Evolutionary conservation across 2,888 invertebrate species (phyloP).

Genomic region (Andrena minutula): DNA sequence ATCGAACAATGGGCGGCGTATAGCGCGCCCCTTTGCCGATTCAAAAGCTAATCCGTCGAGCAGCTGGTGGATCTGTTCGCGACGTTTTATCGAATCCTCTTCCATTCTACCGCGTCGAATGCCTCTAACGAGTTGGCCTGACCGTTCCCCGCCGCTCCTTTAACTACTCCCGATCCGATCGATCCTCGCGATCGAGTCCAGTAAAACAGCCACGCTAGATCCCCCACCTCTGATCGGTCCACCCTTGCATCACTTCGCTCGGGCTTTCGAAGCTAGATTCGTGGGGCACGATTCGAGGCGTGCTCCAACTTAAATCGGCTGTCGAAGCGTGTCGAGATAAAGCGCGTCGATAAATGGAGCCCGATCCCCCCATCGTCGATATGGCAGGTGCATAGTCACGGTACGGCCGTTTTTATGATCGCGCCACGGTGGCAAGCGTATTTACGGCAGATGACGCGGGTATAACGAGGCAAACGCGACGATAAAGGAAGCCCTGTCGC

Average conservation of each 20-base stretch:
- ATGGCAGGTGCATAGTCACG: slow-evolving; percentile 58
- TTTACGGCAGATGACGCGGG: slow-evolving; percentile 18
- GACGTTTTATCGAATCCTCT: slow-evolving; percentile 29
- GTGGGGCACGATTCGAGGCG: slow-evolving; percentile 19
- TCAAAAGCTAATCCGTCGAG: slow-evolving; percentile 63
- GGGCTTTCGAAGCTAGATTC: neutral
- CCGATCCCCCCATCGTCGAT: slow-evolving; percentile 20
- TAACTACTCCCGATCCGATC: neutral
- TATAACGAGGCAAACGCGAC: slow-evolving; percentile 27
- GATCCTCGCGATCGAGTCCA: neutral
- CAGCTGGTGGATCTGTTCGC: slow-evolving; percentile 60
- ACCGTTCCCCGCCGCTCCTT: neutral
- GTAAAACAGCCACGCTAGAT: neutral
- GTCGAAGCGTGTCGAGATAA: slow-evolving; percentile 45
- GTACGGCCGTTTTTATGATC: slow-evolving; percentile 46
- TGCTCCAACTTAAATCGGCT: slow-evolving; percentile 30
- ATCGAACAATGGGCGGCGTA: slow-evolving; percentile 54
- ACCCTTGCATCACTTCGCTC: neutral
- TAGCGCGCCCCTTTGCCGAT: slow-evolving; percentile 54
- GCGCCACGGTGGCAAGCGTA: slow-evolving; percentile 14
- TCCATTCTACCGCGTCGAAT: slow-evolving; percentile 20
- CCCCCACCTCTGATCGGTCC: neutral
- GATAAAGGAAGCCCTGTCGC: slow-evolving; percentile 5
- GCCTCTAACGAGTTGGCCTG: slow-evolving; percentile 32
- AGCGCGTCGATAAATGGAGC: slow-evolving; percentile 34